Base-by-base conservation (phyloP, 2,113 vertebrate species). In the Piliocolobus tephrosceles region DNA sequence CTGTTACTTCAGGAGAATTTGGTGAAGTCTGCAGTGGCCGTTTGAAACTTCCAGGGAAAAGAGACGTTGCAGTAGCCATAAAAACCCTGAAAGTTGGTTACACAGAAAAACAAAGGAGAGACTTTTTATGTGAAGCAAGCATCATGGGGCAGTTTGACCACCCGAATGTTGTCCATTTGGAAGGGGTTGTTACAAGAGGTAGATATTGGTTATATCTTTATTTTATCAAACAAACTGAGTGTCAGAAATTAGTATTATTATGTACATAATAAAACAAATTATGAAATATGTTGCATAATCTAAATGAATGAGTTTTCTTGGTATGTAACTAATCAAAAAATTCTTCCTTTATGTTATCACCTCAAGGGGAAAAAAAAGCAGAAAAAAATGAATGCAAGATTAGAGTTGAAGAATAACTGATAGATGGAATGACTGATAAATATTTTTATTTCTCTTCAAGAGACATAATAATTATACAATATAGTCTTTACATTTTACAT, bases 81-180 rank as follows among this genome's bases (percentile, higher is more conserved):
- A 99, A 99, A 98, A 99, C 99, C 1, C 97, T 99, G 73, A 99
- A 99, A 98, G 99, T 99, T 97, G 99, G 99, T 97, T 99, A 99
- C 98, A 99, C 99, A 0, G 99, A 99, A 97, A 99, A 99, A 97
- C 99, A 99, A 93, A 99, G 99, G 95, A 98, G 99, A 97, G 99
- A 99, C 98, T 99, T 99, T 98, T 98, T 99, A 45, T 99, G 99
- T 86, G 99, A 99, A 98, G 99, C 99, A 73, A 99, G 99, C 99
- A 99, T 99, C 96, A 99, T 99, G 99, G 99, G 99, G 1, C 99
- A 99, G 97, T 99, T 99, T 91, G 99, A 99, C 98, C 99, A 99
- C 95, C 99, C 99, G 47, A 99, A 99, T 1, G 99, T 99, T 47
- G 99, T 99, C 94, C 99, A 99, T 94, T 99, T 99, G 95, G 99